A percentile compares a stretch with the other conserved stretches of the same genome.
These are phyloP conservation scores for Upupa epops DNA, from an alignment of 2,113 vertebrate genomes.

Conservation along the genomic window DNA sequence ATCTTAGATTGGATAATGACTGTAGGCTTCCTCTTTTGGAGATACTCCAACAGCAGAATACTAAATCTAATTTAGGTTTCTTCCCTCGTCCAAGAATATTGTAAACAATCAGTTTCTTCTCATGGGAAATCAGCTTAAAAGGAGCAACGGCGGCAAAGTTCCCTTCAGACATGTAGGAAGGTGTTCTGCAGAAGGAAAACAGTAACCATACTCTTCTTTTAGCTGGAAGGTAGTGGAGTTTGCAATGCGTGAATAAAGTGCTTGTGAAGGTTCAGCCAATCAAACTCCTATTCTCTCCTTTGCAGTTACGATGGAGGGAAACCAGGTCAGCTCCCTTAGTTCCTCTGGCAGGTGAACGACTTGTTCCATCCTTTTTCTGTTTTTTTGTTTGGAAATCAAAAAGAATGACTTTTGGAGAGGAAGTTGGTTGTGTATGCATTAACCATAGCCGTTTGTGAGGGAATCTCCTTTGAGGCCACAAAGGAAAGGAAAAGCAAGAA, in stretches of 20 bases:
- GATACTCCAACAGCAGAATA: background rate
- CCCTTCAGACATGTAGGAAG: background rate
- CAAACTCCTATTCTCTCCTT: background rate
- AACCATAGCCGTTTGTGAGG: background rate
- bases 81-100: background rate
- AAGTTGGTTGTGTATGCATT: background rate
- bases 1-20: background rate
- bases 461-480: background rate
- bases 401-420: background rate
- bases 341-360: slow-evolving; percentile 20
- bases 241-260: background rate
- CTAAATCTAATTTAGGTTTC: background rate
- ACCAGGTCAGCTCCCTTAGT: slow-evolving; percentile 23
- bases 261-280: slow-evolving; percentile 30
- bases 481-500: background rate
- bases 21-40: background rate
- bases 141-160: background rate
- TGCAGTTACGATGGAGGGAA: background rate
- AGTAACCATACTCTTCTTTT: background rate
- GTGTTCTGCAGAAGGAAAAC: background rate
- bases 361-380: slow-evolving; percentile 1
- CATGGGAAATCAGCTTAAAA: background rate
- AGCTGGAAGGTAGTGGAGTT: slow-evolving; percentile 1
- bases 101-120: background rate
- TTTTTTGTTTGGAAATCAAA: slow-evolving; percentile 24